Percentiles rank a stretch among this genome's conserved stretches.
These are phyloP conservation scores for Siniperca scherzeri DNA, from an alignment of 2,797 vertebrate genomes.

Conservation along the genomic window DNA sequence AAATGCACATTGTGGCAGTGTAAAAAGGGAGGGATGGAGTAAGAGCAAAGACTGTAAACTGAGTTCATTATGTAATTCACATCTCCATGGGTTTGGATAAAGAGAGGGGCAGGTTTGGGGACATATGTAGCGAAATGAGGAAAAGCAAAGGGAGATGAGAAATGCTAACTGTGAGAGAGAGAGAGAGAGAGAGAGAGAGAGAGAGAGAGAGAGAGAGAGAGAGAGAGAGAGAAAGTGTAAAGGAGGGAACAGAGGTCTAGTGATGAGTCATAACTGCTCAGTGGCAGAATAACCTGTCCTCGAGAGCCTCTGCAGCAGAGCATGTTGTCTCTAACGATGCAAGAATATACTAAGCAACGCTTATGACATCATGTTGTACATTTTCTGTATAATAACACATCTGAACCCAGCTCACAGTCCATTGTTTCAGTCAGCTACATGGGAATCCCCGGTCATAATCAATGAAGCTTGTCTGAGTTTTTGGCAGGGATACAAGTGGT, in stretches of 20 bases:
- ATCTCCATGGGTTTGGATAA: conserved; percentile 18
- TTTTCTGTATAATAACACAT: neutral
- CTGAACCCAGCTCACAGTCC: neutral
- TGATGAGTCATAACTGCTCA: conserved; percentile 74
- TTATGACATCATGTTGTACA: neutral
- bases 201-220: conserved; percentile 8
- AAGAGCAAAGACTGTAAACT: conserved; percentile 9
- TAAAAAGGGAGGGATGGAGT: conserved; percentile 14
- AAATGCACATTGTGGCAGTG: conserved; percentile 17
- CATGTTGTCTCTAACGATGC: conserved; percentile 14
- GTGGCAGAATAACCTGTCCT: conserved; percentile 53
- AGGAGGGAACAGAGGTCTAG: conserved; percentile 42
- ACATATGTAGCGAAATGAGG: conserved; percentile 18
- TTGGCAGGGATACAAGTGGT: neutral
- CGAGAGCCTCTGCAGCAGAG: conserved; percentile 61
- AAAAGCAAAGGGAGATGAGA: conserved; percentile 3
- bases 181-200: conserved; percentile 14
- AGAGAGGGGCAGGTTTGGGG: neutral
- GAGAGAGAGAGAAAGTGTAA: conserved; percentile 18
- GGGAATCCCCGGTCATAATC: neutral
- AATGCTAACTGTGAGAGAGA: conserved; percentile 8
- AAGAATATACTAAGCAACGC: neutral
- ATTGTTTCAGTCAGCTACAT: neutral
- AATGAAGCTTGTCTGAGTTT: neutral
- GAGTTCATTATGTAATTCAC: conserved; percentile 38